Evolutionary conservation across 2,888 invertebrate genomes (phyloP).

Genomic region (Cloeon dipterum): DNA sequence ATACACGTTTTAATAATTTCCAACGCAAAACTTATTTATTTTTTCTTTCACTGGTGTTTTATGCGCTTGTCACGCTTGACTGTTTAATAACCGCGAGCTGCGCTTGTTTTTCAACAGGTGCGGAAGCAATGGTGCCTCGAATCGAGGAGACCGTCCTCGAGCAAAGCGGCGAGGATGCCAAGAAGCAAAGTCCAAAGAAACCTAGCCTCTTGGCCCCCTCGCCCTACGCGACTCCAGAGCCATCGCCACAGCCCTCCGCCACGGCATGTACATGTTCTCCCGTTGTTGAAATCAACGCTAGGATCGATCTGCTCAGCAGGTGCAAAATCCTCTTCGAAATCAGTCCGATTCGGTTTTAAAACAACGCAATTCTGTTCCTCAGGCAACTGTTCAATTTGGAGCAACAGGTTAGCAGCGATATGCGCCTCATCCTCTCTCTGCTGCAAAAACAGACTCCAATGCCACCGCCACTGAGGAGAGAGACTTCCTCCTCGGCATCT

Average conservation of each 20-base stretch:
- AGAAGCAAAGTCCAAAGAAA: background rate
- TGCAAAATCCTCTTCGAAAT: no score
- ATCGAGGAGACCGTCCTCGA: conserved; percentile 11
- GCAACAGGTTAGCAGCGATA: conserved; percentile 45
- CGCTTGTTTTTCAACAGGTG: no score
- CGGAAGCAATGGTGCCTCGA: background rate
- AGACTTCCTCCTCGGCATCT: conserved; percentile 8
- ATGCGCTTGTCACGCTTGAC: no score
- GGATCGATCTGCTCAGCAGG: conserved; percentile 43
- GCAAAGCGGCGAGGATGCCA: conserved; percentile 10
- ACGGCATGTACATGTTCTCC: background rate
- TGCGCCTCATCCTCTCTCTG: conserved; percentile 43
- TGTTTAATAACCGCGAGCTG: no score
- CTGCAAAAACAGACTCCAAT: conserved; percentile 25
- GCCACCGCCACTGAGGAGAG: conserved; percentile 3
- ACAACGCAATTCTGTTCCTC: conserved; percentile 8
- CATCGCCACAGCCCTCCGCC: background rate
- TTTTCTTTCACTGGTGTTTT: no score
- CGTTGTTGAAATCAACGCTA: conserved; percentile 29
- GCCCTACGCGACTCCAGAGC: conserved; percentile 16
- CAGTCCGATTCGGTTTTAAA: no score
- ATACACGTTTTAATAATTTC: no score
- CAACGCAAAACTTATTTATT: no score
- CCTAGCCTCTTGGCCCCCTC: conserved; percentile 9
- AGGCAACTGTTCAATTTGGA: conserved; percentile 41